phyloP scores from a whole-genome alignment of 2,113 vertebrate genomes.

The Mobula hypostoma region DNA sequence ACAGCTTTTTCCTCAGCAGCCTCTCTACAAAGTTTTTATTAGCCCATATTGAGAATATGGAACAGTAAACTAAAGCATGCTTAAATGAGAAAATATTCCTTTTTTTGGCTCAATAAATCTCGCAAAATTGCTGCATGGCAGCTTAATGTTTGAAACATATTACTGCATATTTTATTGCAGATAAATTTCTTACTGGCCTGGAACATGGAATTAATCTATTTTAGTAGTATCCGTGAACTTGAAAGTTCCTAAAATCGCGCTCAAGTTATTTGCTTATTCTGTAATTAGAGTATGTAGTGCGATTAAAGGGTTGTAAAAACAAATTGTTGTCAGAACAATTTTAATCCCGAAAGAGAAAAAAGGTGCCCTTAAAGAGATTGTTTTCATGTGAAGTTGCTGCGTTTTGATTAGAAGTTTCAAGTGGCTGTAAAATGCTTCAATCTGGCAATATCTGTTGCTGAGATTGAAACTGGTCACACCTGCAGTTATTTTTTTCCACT shows the following conservation, averaged over 20 bases:
- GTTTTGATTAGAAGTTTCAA: not conserved
- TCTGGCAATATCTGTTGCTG: not conserved
- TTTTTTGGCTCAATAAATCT: not conserved
- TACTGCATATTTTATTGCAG: not conserved
- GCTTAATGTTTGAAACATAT: not conserved
- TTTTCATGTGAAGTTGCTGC: not conserved
- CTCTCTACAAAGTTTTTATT: too few relatives aligned
- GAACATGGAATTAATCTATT: not conserved
- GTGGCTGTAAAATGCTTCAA: not conserved
- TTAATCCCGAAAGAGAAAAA: not conserved
- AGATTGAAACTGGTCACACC: not conserved
- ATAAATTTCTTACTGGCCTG: not conserved
- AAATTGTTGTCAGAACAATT: too few relatives aligned
- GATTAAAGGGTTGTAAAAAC: not conserved
- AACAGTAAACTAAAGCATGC: too few relatives aligned
- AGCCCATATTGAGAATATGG: too few relatives aligned
- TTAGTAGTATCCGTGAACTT: not conserved
- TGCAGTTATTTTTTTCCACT: not conserved
- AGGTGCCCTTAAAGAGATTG: not conserved
- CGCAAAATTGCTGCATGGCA: not conserved
- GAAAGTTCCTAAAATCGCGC: not conserved
- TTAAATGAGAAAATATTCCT: not conserved
- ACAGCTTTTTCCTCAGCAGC: too few relatives aligned
- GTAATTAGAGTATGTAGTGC: not conserved
- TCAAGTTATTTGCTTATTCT: not conserved